Evolutionary conservation across 2,888 invertebrate species (phyloP), one percentile per base, ranked within the genome.

Genomic region (Melanophora roralis): DNA sequence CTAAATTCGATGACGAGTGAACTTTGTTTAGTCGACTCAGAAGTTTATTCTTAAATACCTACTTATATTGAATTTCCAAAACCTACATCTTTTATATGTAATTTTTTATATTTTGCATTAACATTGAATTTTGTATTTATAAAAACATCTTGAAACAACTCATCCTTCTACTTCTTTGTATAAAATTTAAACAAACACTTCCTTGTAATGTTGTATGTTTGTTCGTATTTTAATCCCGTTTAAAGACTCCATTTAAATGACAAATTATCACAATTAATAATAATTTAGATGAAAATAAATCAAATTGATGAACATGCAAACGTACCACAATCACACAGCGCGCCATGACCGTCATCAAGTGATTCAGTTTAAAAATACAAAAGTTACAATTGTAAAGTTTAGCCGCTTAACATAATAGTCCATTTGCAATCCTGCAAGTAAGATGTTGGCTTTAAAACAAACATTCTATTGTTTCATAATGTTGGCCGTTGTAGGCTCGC

Each of bases 201-300:
- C 32, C 23, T 16, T 43, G 19, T 23, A 19, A 3, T 27, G 4
- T 27, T 27, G 6, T 27, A n/a, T 27, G 27, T 27, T 5, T 3
- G 3, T 27, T 3, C 6, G 11, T 19, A 45, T 32, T 45, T 43
- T 80, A 38, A 14, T 57, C 78, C 11, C 38, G 49, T 40, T 69
- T 57, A 64, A 64, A 36, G 55, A 43, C 34, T 43, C 14, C 64
- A 59, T 78, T 73, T 43, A 53, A 68, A 62, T 80, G 81, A 86
- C 81, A 84, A 86, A 86, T 85, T 78, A 78, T 75, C 65, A 81
- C 84, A 85, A 86, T 86, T 86, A 85, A 86, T 86, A 86, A 86
- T 85, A 84, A 85, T 86, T 78, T 62, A 60, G 43, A 83, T 84
- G 81, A 81, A 82, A 75, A 79, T 82, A 84, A 86, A 85, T 85